phyloP scores from a whole-genome alignment of 2,113 vertebrate genomes.

The pig (Sus scrofa) region T2T-Sscrofa CM000812.6:49301501-49302000 shows the following conservation, averaged over 20 bases:
- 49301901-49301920: constrained; percentile 46
- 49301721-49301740: constrained; percentile 59
- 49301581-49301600: constrained; percentile 58
- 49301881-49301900: constrained; percentile 5
- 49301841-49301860: constrained; percentile 63
- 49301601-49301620: constrained; percentile 69
- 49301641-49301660: background rate
- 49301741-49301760: constrained; percentile 53
- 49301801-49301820: background rate
- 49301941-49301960: constrained; percentile 36
- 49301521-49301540: constrained; percentile 67
- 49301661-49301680: background rate
- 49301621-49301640: constrained; percentile 37
- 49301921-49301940: constrained; percentile 25
- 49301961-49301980: constrained; percentile 28
- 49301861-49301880: constrained; percentile 57
- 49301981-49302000: background rate
- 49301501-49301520: constrained; percentile 38
- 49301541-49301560: constrained; percentile 67
- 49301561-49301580: constrained; percentile 51
- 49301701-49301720: constrained; percentile 58
- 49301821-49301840: constrained; percentile 61
- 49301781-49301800: background rate
- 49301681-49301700: constrained; percentile 4
- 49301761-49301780: constrained; percentile 55